Conservation (phyloP, 2,888 invertebrate genomes). For the Ophion ventricosus region DNA sequence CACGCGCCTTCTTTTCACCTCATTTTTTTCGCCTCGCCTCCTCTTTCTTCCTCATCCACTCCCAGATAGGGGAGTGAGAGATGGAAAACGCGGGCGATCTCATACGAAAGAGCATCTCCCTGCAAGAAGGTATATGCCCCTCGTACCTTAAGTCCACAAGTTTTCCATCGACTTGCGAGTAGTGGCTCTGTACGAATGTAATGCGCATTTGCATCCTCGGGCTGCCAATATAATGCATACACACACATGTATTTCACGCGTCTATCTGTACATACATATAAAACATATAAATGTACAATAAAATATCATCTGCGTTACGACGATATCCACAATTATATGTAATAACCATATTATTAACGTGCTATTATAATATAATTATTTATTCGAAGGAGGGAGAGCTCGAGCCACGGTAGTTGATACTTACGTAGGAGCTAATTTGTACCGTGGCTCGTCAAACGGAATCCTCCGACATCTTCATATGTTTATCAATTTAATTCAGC, state of each 20-base stretch:
- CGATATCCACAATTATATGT: too few relatives aligned
- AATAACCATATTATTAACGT: too few relatives aligned
- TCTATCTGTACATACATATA: too few relatives aligned
- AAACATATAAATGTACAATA: too few relatives aligned
- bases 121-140: conserved; percentile 1
- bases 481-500: conserved; percentile 45
- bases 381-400: too few relatives aligned
- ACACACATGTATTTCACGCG: too few relatives aligned
- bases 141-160: conserved; percentile 13
- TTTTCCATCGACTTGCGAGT: conserved; percentile 27
- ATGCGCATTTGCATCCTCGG: not conserved
- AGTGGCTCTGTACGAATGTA: conserved; percentile 3
- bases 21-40: conserved; percentile 30
- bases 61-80: not conserved
- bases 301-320: too few relatives aligned
- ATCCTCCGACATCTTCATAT: conserved; percentile 53
- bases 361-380: too few relatives aligned
- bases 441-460: conserved; percentile 40
- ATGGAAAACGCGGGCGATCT: not conserved
- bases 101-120: conserved; percentile 4
- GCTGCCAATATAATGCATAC: too few relatives aligned
- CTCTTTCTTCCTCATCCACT: conserved; percentile 23
- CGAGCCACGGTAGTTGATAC: conserved; percentile 17
- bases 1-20: conserved; percentile 32
- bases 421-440: conserved; percentile 33